A percentile compares a stretch with the other conserved stretches of the same genome.
Evolutionary conservation across 2,888 invertebrate species (phyloP).

Genomic region (Papilio protenor): DNA sequence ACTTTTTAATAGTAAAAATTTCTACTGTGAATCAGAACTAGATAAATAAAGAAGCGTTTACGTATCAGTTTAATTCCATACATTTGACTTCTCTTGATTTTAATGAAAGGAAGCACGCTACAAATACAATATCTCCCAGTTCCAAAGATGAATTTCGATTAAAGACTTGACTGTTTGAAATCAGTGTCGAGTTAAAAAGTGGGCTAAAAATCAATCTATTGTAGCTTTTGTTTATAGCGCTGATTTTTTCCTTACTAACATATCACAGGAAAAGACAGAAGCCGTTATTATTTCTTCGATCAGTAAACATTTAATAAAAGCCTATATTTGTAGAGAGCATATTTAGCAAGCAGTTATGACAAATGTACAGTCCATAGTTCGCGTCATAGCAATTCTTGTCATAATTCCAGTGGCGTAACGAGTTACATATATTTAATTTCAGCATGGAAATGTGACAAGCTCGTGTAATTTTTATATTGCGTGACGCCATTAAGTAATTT

Average conservation of each 20-base stretch:
- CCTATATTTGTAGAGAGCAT: neutral
- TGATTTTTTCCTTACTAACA: too few relatives aligned
- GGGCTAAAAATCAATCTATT: too few relatives aligned
- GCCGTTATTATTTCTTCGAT: neutral
- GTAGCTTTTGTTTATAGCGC: too few relatives aligned
- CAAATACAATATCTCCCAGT: neutral
- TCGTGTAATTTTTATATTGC: constrained; percentile 64
- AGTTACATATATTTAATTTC: constrained; percentile 37
- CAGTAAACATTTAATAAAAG: neutral
- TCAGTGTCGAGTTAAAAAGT: neutral
- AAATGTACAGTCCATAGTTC: neutral
- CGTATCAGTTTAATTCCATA: neutral
- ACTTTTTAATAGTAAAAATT: constrained; percentile 9
- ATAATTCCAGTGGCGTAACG: constrained; percentile 18
- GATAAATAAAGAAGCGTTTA: neutral
- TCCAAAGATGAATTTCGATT: too few relatives aligned
- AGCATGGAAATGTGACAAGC: constrained; percentile 52
- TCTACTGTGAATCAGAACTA: neutral
- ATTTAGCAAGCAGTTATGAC: neutral
- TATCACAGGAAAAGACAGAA: neutral
- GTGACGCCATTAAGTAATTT: constrained; percentile 60
- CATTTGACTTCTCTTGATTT: neutral
- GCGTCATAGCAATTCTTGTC: neutral
- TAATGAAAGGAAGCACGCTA: neutral
- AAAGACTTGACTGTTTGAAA: neutral